Evolutionary conservation across 2,797 vertebrate genomes (phyloP).

Genomic region (Buphagus erythrorhynchus): DNA sequence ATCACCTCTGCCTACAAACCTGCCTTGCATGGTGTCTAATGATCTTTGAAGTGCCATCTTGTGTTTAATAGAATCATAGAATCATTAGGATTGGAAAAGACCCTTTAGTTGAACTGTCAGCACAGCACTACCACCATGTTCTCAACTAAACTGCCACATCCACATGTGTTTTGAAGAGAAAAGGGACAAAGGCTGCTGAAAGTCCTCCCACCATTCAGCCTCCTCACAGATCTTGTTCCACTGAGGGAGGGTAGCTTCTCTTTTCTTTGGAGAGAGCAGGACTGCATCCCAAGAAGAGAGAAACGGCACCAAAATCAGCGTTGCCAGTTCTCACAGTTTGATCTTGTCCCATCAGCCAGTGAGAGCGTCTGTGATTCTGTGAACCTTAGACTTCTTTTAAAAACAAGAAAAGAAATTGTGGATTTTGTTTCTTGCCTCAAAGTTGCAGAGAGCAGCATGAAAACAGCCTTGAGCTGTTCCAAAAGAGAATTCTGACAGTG

Average conservation of each 20-base stretch:
- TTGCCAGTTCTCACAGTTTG: accelerated
- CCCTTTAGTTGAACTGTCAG: not conserved
- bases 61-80: not conserved
- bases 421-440: not conserved
- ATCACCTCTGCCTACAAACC: not conserved
- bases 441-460: not conserved
- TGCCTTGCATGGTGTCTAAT: not conserved
- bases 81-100: not conserved
- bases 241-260: accelerated
- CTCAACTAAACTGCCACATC: not conserved
- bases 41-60: not conserved
- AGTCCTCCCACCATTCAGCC: not conserved
- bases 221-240: accelerated
- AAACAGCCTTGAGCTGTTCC: not conserved
- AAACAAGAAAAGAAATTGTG: not conserved
- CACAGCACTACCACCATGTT: not conserved
- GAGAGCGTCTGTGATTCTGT: not conserved
- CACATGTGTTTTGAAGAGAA: not conserved
- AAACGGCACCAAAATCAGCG: not conserved
- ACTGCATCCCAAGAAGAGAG: not conserved
- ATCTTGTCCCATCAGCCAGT: not conserved
- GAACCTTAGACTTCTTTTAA: not conserved
- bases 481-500: not conserved
- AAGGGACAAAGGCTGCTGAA: not conserved
- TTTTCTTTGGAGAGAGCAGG: not conserved